Evolutionary conservation across 2,113 vertebrate species (phyloP).

Genomic region (Aythya baeri): DNA sequence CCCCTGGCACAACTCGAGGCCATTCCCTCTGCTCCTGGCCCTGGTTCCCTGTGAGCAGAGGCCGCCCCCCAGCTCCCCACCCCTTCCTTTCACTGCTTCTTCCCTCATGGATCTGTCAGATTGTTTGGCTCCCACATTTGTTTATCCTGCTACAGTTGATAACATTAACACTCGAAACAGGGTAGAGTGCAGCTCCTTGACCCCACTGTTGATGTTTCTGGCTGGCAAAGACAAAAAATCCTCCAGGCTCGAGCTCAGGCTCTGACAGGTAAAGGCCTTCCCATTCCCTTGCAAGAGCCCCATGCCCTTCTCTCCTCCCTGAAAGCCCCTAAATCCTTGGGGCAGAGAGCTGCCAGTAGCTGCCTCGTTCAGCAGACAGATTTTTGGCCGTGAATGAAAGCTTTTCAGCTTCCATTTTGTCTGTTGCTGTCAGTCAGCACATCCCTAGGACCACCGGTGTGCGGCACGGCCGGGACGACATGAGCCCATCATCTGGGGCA

Average conservation of each 20-base stretch:
- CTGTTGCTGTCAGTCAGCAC: not conserved
- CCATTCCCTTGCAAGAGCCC: not conserved
- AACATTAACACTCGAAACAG: not conserved
- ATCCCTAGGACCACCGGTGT: not conserved
- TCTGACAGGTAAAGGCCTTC: not conserved
- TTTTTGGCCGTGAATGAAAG: not conserved
- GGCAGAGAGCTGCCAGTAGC: not conserved
- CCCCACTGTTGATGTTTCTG: not conserved
- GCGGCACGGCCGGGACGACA: not conserved
- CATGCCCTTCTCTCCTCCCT: not conserved
- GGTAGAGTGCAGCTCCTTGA: not conserved
- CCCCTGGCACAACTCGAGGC: no score
- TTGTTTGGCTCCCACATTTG: not conserved
- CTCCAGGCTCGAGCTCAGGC: not conserved
- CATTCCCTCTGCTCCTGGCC: no score
- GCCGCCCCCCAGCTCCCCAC: no score
- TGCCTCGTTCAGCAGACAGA: accelerated
- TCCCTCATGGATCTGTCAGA: not conserved
- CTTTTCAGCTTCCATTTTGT: not conserved
- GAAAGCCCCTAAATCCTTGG: not conserved
- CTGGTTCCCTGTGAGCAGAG: no score
- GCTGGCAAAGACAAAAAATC: not conserved
- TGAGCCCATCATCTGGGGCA: not conserved
- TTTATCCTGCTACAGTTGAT: not conserved
- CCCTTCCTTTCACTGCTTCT: not conserved